Evolutionary conservation across 2,797 vertebrate genomes (phyloP).

Genomic region (Nyctalus aviator): DNA sequence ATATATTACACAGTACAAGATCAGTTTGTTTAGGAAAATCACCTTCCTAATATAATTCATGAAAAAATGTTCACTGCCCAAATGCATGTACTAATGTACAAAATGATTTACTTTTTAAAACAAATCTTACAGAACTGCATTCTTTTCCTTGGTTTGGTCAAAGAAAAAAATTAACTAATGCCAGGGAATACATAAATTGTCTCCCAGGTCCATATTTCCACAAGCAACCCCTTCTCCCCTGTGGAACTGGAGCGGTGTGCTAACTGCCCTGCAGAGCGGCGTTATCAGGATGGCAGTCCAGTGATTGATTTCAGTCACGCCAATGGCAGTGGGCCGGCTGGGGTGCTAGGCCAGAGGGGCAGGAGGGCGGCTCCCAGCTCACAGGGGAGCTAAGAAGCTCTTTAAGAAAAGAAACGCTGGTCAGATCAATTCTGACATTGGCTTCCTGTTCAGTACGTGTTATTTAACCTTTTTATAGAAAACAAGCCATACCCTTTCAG

Average conservation of each 20-base stretch:
- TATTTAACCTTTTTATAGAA: slow-evolving; percentile 8
- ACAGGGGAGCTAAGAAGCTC: not conserved
- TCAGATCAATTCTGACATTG: not conserved
- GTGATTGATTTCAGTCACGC: not conserved
- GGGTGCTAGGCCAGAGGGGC: fast-evolving
- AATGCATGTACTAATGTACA: not conserved
- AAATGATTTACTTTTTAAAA: slow-evolving; percentile 35
- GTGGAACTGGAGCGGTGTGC: not conserved
- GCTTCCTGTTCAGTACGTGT: slow-evolving; percentile 5
- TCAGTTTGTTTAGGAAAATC: slow-evolving; percentile 3
- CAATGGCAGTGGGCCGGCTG: not conserved
- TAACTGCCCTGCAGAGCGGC: not conserved
- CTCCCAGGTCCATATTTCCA: slow-evolving; percentile 22
- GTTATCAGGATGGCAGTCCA: not conserved
- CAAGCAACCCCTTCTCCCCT: not conserved
- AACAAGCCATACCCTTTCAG: not conserved
- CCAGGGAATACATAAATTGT: not conserved
- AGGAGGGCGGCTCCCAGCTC: not conserved
- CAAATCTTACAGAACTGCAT: not conserved
- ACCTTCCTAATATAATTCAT: not conserved
- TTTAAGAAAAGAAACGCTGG: not conserved
- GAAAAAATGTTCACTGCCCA: not conserved
- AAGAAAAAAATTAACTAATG: slow-evolving; percentile 23
- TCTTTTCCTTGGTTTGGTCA: not conserved
- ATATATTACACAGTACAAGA: not conserved